phyloP scores from a whole-genome alignment of 2,888 invertebrate genomes.

The Serrognathus titanus region DNA sequence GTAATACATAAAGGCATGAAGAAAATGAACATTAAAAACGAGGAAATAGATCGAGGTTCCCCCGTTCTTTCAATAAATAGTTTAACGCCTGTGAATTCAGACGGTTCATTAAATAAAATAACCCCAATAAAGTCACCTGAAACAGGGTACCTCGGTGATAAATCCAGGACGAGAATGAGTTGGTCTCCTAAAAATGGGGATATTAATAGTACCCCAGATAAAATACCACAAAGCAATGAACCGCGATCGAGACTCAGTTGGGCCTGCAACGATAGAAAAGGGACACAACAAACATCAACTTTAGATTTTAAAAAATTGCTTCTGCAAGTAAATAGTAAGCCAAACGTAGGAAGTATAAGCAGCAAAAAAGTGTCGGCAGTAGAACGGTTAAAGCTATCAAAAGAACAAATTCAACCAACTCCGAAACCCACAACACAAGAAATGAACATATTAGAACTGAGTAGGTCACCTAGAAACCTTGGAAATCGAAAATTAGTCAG shows the following conservation, averaged over 20 bases:
- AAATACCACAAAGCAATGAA: constrained; percentile 41
- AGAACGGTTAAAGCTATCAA: constrained; percentile 70
- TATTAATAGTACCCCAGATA: constrained; percentile 41
- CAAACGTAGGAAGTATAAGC: constrained; percentile 55
- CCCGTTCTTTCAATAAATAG: constrained; percentile 45
- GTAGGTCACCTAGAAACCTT: constrained; percentile 68
- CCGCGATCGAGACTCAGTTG: constrained; percentile 48
- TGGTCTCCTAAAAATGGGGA: constrained; percentile 58
- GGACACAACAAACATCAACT: constrained; percentile 69
- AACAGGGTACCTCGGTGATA: constrained; percentile 59
- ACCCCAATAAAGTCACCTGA: constrained; percentile 51
- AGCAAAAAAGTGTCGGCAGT: constrained; percentile 70
- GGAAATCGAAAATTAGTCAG: constrained; percentile 55
- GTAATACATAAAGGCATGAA: constrained; percentile 76
- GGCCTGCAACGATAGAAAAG: constrained; percentile 63
- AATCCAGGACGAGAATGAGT: constrained; percentile 57
- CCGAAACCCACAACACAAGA: constrained; percentile 19
- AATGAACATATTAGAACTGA: constrained; percentile 65
- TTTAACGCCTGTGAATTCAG: constrained; percentile 54
- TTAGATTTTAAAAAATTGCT: constrained; percentile 80
- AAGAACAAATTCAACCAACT: constrained; percentile 50
- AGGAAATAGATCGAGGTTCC: constrained; percentile 52
- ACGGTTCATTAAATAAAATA: constrained; percentile 35
- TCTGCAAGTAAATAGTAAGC: constrained; percentile 67
- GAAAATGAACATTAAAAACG: constrained; percentile 64